Percentiles rank a stretch among this genome's conserved stretches.
These are phyloP conservation scores for Podarcis cretensis DNA, from an alignment of 2,113 vertebrate species.

Conservation along the genomic window DNA sequence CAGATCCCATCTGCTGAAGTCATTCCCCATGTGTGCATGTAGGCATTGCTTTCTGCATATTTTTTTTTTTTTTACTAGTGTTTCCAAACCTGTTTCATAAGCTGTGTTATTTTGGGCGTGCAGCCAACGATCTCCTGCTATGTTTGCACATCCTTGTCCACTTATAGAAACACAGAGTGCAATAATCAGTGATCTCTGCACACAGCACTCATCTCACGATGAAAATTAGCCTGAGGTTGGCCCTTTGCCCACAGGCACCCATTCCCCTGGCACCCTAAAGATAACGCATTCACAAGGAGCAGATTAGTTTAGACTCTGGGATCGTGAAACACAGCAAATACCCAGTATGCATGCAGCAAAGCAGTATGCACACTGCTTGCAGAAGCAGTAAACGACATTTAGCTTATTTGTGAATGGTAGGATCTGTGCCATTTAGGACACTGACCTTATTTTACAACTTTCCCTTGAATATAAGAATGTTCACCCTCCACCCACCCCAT, in stretches of 20 bases:
- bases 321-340: neutral
- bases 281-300: neutral
- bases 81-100: neutral
- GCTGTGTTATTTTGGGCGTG: constrained; percentile 2
- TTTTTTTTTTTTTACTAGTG: neutral
- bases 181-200: neutral
- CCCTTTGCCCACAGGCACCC: neutral
- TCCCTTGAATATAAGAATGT: neutral
- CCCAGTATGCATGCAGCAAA: neutral
- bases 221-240: neutral
- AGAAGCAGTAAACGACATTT: neutral
- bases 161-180: neutral
- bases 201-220: neutral
- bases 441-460: neutral
- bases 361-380: neutral
- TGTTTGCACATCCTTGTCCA: constrained; percentile 4
- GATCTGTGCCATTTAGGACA: too few relatives aligned
- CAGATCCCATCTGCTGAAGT: neutral
- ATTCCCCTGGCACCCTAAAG: neutral
- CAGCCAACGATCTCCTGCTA: neutral
- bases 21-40: neutral
- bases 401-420: neutral
- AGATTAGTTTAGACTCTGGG: neutral
- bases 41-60: neutral
- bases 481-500: too few relatives aligned